A percentile compares a stretch with the other conserved stretches of the same genome.
phyloP scores from a whole-genome alignment of 2,113 vertebrate genomes.

The Porphyrio hochstetteri region DNA sequence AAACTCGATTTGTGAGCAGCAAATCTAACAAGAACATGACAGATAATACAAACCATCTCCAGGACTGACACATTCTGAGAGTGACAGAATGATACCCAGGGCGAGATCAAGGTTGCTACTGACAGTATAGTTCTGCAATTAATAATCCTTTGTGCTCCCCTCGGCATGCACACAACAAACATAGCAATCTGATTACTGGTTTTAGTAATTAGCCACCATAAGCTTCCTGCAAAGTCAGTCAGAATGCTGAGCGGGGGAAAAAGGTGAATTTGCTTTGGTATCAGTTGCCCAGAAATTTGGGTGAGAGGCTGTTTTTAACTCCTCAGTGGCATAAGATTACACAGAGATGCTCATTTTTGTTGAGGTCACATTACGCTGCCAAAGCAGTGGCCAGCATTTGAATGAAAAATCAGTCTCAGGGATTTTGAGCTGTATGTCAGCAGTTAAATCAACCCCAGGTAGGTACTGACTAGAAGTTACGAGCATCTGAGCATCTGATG shows the following conservation, averaged over 20 bases:
- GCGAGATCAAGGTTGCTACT: not conserved
- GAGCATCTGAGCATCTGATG: conserved; percentile 4
- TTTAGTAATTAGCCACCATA: not conserved
- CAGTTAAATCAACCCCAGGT: not conserved
- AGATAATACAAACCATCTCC: not conserved
- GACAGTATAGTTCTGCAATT: not conserved
- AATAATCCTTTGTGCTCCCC: not conserved
- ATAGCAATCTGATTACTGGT: not conserved
- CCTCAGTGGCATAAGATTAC: not conserved
- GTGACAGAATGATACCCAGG: not conserved
- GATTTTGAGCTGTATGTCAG: not conserved
- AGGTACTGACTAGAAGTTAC: not conserved
- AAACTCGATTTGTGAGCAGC: not conserved
- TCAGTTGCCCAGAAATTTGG: not conserved
- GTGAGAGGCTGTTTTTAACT: not conserved
- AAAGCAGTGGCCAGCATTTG: not conserved
- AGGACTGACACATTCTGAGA: not conserved
- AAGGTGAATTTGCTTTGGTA: not conserved
- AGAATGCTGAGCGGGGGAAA: not conserved
- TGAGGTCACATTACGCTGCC: not conserved
- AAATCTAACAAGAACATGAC: not conserved
- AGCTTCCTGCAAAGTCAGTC: not conserved
- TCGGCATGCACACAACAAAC: not conserved
- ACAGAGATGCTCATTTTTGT: fast-evolving
- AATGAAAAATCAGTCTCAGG: not conserved